Evolutionary conservation across 2,797 vertebrate genomes (phyloP).

Genomic region (Synaphobranchus kaupii): DNA sequence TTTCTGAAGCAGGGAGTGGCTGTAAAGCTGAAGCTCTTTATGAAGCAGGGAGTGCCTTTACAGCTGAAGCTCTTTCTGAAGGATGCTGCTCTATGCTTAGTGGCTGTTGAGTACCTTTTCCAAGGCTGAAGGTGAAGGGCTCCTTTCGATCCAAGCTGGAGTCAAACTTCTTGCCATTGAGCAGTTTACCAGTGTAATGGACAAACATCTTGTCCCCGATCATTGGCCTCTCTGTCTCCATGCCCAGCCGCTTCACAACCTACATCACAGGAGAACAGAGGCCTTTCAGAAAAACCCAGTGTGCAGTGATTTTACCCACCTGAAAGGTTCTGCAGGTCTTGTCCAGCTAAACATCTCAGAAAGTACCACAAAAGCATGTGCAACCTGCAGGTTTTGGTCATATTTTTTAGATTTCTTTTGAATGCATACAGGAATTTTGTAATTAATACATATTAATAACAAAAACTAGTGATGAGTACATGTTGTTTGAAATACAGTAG

Average conservation of each 20-base stretch:
- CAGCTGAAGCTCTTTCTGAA: not conserved
- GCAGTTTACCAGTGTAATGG: constrained; percentile 90
- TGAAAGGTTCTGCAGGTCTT: too few relatives aligned
- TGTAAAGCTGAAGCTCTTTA: not conserved
- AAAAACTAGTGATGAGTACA: too few relatives aligned
- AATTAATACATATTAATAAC: not conserved
- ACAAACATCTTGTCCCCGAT: constrained; percentile 91
- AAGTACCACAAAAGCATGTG: not conserved
- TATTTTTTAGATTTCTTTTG: not conserved
- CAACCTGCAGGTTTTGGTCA: not conserved
- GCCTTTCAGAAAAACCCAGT: not conserved
- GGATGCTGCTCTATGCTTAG: not conserved
- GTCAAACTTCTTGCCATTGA: constrained; percentile 90
- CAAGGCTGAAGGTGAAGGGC: constrained; percentile 88
- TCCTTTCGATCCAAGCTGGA: constrained; percentile 89
- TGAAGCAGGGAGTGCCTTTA: not conserved
- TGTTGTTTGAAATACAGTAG: too few relatives aligned
- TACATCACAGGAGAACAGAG: constrained; percentile 53
- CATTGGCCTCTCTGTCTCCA: constrained; percentile 83
- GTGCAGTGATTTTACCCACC: not conserved
- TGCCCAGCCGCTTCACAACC: constrained; percentile 82
- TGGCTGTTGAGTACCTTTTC: constrained; percentile 78
- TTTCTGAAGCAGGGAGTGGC: too few relatives aligned
- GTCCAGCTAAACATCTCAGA: not conserved
- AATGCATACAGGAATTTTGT: not conserved